Percentiles rank a stretch among this genome's conserved stretches.
Evolutionary conservation across 2,888 invertebrate genomes (phyloP).

Genomic region (Tholera decimalis): DNA sequence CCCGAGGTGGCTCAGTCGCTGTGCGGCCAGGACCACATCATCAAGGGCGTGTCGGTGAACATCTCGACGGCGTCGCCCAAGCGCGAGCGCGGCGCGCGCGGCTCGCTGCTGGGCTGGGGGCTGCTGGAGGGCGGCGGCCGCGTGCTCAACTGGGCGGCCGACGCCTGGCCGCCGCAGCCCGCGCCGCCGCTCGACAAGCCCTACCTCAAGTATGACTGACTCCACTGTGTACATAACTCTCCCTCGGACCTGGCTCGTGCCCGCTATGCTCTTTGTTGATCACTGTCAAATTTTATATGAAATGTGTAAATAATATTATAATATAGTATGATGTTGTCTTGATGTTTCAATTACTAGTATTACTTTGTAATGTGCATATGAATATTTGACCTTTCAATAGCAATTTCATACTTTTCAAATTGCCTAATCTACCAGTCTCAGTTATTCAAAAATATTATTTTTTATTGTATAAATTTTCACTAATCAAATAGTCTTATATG

Average conservation of each 20-base stretch:
- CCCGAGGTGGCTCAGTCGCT: slow-evolving; percentile 95
- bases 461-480: neutral
- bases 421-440: neutral
- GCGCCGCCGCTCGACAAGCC: slow-evolving; percentile 81
- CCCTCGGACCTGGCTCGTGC: slow-evolving; percentile 52
- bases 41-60: slow-evolving; percentile 96
- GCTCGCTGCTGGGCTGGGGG: slow-evolving; percentile 79
- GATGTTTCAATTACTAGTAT: slow-evolving; percentile 56
- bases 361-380: neutral
- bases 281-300: slow-evolving; percentile 87
- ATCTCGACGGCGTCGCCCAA: slow-evolving; percentile 97
- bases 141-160: slow-evolving; percentile 74
- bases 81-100: slow-evolving; percentile 87
- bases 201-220: slow-evolving; percentile 89
- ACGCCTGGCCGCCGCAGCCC: slow-evolving; percentile 73
- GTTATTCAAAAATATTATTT: slow-evolving; percentile 12
- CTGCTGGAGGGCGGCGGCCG: slow-evolving; percentile 77
- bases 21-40: slow-evolving; percentile 96
- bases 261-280: slow-evolving; percentile 78
- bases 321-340: slow-evolving; percentile 74
- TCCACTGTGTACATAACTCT: slow-evolving; percentile 59
- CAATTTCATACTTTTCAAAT: slow-evolving; percentile 6
- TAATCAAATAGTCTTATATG: neutral
- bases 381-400: neutral
- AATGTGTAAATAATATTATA: slow-evolving; percentile 85